Base-by-base conservation (phyloP, 2,888 invertebrate species). In the Drosophila diplacantha region DNA sequence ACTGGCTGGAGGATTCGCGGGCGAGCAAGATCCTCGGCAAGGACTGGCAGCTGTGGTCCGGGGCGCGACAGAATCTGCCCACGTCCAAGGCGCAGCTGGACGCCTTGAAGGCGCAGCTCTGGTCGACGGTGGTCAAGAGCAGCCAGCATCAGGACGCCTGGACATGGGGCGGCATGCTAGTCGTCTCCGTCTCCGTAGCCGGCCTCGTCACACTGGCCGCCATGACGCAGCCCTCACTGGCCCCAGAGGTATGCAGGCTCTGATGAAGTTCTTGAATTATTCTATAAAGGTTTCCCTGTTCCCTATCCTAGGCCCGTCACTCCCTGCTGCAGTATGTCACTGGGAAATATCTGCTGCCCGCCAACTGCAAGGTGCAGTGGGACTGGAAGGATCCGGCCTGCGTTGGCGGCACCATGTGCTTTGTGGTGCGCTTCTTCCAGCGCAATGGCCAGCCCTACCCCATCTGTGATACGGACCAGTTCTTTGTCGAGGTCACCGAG, bases 371-470 rank as follows among this genome's bases (percentile, higher is more conserved):
- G 88, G 91, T 92, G 56, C 88, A 87, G 75, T 97, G 97, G 91
- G 95, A 96, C 80, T 97, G 97, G 97, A 91, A 93, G 66, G 96
- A 96, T 88, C 96, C 96, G 18, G 93, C 95, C 82, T 90, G 92
- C 14, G 97, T 97, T 24, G 97, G 97, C 41, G 95, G 94, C 87
- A 96, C 96, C 32, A 95, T 96, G 91, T 95, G 95, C 86, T 97
- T 97, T 89, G 93, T 93, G 59, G 94, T 97, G 75, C 90, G 94
- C 90, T 96, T 96, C 90, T 96, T 92, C 90, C 96, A 96, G 89
- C 93, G 96, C 71, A 97, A 97, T 88, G 96, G 97, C 24, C 95
- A 96, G 87, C 95, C 97, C 72, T 97, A 97, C 90, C 96, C 96
- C 74, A 94, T 97, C 87, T 96, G 96, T 89, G 96, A 96, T 90